phyloP scores from a whole-genome alignment of 2,797 vertebrate genomes.

The Lycodopsis pacificus region DNA sequence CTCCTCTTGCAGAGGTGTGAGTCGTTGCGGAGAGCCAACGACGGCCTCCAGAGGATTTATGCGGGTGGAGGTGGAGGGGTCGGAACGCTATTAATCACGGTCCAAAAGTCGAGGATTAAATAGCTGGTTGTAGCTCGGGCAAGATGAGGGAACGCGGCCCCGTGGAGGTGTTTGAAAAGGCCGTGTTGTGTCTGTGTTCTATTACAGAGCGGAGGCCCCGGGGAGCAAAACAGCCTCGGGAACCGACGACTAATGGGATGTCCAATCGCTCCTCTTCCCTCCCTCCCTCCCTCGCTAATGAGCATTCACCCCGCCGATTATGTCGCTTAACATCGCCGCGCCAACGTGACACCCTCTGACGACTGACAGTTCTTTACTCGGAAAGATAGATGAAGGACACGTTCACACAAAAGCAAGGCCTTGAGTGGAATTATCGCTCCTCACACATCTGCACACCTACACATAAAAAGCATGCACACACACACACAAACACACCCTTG shows the following conservation, averaged over 20 bases:
- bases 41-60: constrained; percentile 78
- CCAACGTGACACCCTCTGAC: constrained; percentile 23
- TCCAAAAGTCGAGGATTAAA: constrained; percentile 79
- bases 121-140: constrained; percentile 68
- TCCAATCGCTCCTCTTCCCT: constrained; percentile 33
- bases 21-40: constrained; percentile 56
- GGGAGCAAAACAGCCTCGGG: constrained; percentile 70
- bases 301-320: constrained; percentile 47
- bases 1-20: constrained; percentile 50
- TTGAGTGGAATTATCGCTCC: constrained; percentile 15
- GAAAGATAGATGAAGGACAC: constrained; percentile 28
- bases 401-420: constrained; percentile 12
- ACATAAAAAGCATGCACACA: constrained; percentile 13
- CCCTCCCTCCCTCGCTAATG: constrained; percentile 6
- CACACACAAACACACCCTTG: constrained; percentile 60
- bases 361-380: constrained; percentile 41
- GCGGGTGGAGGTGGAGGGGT: constrained; percentile 80
- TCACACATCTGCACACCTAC: background rate
- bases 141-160: constrained; percentile 75
- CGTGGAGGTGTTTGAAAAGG: constrained; percentile 78
- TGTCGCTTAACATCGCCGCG: constrained; percentile 41
- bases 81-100: constrained; percentile 84
- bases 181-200: constrained; percentile 82
- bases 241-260: constrained; percentile 61
- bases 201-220: constrained; percentile 76